phyloP scores from a whole-genome alignment of 2,888 invertebrate genomes.

The Chorisops tibialis region DNA sequence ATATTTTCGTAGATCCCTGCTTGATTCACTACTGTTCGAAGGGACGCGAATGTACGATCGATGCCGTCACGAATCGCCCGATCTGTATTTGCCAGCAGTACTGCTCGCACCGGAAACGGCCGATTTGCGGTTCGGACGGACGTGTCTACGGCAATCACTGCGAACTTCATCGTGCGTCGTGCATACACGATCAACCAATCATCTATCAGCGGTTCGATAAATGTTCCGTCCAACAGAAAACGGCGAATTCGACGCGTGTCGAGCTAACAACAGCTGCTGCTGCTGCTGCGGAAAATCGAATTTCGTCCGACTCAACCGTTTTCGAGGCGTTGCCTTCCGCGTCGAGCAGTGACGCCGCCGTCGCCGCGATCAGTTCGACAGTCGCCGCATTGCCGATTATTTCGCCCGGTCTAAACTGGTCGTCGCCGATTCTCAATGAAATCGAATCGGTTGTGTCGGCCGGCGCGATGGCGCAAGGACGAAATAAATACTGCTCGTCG shows the following conservation, averaged over 20 bases:
- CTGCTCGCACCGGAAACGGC: constrained; percentile 56
- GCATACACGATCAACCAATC: constrained; percentile 56
- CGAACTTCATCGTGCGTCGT: constrained; percentile 63
- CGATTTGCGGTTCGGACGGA: constrained; percentile 67
- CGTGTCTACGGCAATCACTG: constrained; percentile 66
- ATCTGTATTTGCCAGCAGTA: constrained; percentile 62
- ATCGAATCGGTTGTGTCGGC: background rate
- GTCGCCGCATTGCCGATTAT: background rate
- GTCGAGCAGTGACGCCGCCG: background rate
- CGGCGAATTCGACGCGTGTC: constrained; percentile 32
- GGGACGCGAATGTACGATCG: constrained; percentile 61
- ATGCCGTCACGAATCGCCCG: constrained; percentile 51
- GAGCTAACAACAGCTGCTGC: background rate
- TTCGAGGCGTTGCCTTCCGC: background rate
- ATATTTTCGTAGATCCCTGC: constrained; percentile 60
- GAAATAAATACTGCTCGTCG: constrained; percentile 54
- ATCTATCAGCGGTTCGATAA: constrained; percentile 56
- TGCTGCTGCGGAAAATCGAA: background rate
- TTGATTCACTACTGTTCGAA: constrained; percentile 63
- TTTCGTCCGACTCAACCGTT: no score
- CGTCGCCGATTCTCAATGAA: background rate
- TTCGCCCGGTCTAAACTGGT: background rate
- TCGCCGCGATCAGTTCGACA: background rate
- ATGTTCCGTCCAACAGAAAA: no score
- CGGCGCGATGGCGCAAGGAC: background rate